A percentile compares a stretch with the other conserved stretches of the same genome.
phyloP scores from a whole-genome alignment of 2,113 vertebrate species.

The Ciconia maguari region DNA sequence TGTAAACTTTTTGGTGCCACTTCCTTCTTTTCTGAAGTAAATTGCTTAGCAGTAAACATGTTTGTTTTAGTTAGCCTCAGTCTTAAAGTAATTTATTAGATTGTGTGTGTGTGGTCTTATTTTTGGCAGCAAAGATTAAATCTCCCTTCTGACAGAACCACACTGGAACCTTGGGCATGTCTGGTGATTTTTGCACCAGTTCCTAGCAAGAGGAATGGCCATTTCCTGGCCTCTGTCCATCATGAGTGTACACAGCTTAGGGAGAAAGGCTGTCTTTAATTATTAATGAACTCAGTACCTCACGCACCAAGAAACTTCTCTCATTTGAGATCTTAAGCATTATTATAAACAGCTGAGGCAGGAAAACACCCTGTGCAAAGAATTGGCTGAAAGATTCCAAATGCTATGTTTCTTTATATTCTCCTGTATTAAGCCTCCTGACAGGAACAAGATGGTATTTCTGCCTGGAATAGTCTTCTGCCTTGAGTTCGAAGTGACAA shows the following conservation, averaged over 20 bases:
- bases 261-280: neutral
- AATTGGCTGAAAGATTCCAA: neutral
- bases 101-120: neutral
- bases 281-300: neutral
- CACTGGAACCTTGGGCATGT: neutral
- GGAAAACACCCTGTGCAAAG: neutral
- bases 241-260: neutral
- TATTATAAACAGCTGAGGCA: neutral
- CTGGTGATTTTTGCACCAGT: neutral
- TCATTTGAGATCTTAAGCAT: neutral
- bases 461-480: neutral
- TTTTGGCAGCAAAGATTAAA: neutral
- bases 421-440: neutral
- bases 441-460: conserved; percentile 24
- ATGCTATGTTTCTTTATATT: neutral
- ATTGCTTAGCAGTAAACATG: neutral
- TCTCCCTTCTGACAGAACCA: neutral
- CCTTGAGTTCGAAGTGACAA: neutral
- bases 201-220: neutral
- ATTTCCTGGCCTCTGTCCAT: neutral
- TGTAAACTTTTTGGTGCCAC: neutral
- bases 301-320: neutral
- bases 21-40: neutral
- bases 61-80: neutral
- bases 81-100: neutral